Conservation (phyloP, 2,888 invertebrate species). For the Lasioglossum vierecki region DNA sequence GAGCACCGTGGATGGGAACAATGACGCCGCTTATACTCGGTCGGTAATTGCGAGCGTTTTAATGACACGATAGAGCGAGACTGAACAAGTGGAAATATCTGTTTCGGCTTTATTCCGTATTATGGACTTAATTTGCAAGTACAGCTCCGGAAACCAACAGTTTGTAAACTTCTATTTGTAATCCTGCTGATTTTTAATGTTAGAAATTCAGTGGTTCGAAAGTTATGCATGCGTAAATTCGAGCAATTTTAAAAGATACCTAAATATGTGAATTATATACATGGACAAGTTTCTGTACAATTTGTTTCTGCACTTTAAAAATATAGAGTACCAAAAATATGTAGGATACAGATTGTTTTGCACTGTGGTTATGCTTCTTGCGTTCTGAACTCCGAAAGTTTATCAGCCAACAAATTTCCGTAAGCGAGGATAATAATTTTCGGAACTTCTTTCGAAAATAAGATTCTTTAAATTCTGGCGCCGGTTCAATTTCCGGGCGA, state of each 20-base stretch:
- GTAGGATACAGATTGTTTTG: background rate
- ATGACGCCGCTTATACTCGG: background rate
- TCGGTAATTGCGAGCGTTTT: constrained; percentile 3
- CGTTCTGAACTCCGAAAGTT: background rate
- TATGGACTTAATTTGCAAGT: too few species aligned
- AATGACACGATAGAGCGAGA: background rate
- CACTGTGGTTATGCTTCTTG: background rate
- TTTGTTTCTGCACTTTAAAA: too few species aligned
- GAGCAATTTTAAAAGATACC: too few species aligned
- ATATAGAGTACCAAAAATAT: background rate
- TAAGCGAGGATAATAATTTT: background rate
- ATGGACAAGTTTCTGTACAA: too few species aligned
- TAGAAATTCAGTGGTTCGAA: too few species aligned
- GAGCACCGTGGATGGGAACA: background rate
- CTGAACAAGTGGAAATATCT: background rate
- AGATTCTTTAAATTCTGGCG: constrained; percentile 12
- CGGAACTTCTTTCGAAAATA: background rate
- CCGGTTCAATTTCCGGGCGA: constrained; percentile 5
- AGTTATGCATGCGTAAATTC: too few species aligned
- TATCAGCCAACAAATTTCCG: background rate
- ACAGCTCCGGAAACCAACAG: too few species aligned
- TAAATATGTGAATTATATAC: too few species aligned
- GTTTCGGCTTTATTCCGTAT: too few species aligned
- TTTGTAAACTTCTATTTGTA: too few species aligned
- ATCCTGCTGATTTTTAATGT: too few species aligned